phyloP scores from a whole-genome alignment of 2,888 invertebrate genomes.

The Esperia sulphurella region DNA sequence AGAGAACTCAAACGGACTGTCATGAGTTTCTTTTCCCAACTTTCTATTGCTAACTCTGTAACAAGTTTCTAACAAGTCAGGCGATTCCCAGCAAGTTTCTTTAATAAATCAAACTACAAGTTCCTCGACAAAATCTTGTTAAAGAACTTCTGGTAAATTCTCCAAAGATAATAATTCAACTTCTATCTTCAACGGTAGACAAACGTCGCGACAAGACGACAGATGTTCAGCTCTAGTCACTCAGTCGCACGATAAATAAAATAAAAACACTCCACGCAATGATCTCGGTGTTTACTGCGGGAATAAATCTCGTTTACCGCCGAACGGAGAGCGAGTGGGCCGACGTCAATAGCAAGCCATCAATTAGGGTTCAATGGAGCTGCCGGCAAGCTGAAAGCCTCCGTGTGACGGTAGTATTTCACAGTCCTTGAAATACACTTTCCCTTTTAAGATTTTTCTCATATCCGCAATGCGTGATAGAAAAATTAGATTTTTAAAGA shows the following conservation, averaged over 20 bases:
- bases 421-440: neutral
- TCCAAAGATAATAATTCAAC: too few species aligned
- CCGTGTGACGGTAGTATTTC: neutral
- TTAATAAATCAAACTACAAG: too few species aligned
- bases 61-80: too few species aligned
- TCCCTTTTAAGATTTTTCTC: neutral
- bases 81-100: too few species aligned
- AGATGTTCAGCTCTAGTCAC: neutral
- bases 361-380: constrained; percentile 13
- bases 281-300: constrained; percentile 1
- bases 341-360: constrained; percentile 14
- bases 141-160: too few species aligned
- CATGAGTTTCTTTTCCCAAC: too few species aligned
- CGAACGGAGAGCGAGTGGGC: constrained; percentile 13
- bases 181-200: neutral
- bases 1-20: too few species aligned
- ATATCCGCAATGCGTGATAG: neutral
- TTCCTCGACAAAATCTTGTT: too few species aligned
- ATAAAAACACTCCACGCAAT: constrained; percentile 4
- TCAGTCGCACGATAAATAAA: neutral
- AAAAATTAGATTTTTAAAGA: too few species aligned
- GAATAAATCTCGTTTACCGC: constrained; percentile 9
- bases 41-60: too few species aligned
- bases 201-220: neutral
- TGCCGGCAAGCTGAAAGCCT: constrained; percentile 4